phyloP scores from a whole-genome alignment of 2,113 vertebrate species.

The Heloderma charlesbogerti region DNA sequence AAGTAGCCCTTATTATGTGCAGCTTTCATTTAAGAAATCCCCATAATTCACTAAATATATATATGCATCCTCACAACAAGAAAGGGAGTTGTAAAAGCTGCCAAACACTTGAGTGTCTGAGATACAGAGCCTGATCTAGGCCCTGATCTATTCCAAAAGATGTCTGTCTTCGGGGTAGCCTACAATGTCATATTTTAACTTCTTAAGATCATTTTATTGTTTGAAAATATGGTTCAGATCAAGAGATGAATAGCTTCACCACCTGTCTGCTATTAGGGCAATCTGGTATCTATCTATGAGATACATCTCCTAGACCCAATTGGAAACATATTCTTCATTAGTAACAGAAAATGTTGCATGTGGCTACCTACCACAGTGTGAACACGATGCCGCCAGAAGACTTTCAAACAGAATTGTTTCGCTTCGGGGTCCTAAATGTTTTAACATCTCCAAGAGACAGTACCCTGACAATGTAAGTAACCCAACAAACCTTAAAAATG shows the following conservation, averaged over 20 bases:
- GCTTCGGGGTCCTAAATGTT: slow-evolving; percentile 63
- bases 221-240: slow-evolving; percentile 47
- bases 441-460: slow-evolving; percentile 58
- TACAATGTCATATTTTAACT: slow-evolving; percentile 18
- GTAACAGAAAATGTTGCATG: neutral
- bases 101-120: slow-evolving; percentile 21
- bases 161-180: slow-evolving; percentile 5
- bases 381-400: slow-evolving; percentile 11
- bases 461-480: slow-evolving; percentile 61
- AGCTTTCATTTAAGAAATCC: neutral
- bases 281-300: neutral
- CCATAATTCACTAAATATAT: neutral
- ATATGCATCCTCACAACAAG: neutral
- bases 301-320: neutral
- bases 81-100: neutral
- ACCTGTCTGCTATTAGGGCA: slow-evolving; percentile 24
- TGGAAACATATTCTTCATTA: slow-evolving; percentile 18
- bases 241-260: slow-evolving; percentile 27
- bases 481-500: slow-evolving; percentile 48
- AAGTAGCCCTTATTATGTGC: neutral
- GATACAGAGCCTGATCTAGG: neutral
- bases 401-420: slow-evolving; percentile 53
- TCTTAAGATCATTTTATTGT: neutral
- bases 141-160: slow-evolving; percentile 28
- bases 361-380: slow-evolving; percentile 37